A percentile compares a stretch with the other conserved stretches of the same genome.
Conservation (phyloP, 2,888 invertebrate species). For the Cerastis rubricosa region DNA sequence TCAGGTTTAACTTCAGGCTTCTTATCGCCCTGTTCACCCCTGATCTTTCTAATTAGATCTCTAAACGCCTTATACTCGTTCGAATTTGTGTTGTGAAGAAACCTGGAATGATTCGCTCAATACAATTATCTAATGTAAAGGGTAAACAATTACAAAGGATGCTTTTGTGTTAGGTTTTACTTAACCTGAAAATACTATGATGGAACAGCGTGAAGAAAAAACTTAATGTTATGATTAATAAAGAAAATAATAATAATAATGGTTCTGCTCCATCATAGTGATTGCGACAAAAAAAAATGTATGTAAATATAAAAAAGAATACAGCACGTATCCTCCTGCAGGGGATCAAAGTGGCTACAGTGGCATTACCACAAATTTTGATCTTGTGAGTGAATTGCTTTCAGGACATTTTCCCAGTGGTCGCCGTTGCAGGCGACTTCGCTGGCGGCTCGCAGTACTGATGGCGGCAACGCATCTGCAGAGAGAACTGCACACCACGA, state of each 20-base stretch:
- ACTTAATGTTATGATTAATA: neutral
- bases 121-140: slow-evolving; percentile 67
- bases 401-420: slow-evolving; percentile 92
- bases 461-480: slow-evolving; percentile 87
- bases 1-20: slow-evolving; percentile 86
- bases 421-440: slow-evolving; percentile 92
- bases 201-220: slow-evolving; percentile 61
- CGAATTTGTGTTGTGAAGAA: slow-evolving; percentile 86
- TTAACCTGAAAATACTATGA: slow-evolving; percentile 77
- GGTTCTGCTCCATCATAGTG: slow-evolving; percentile 58
- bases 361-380: slow-evolving; percentile 90
- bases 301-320: slow-evolving; percentile 84
- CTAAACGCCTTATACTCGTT: slow-evolving; percentile 87
- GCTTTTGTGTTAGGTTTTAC: slow-evolving; percentile 72
- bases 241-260: neutral
- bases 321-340: slow-evolving; percentile 87
- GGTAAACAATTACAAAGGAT: slow-evolving; percentile 76
- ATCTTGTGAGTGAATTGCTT: slow-evolving; percentile 89
- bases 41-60: slow-evolving; percentile 81
- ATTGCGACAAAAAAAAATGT: slow-evolving; percentile 63
- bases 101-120: slow-evolving; percentile 81
- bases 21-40: slow-evolving; percentile 74
- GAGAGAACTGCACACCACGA: slow-evolving; percentile 90
- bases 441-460: slow-evolving; percentile 89
- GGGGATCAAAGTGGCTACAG: slow-evolving; percentile 79